phyloP scores from a whole-genome alignment of 1,140 invertebrate species.

The Zaprionus inermis region DNA sequence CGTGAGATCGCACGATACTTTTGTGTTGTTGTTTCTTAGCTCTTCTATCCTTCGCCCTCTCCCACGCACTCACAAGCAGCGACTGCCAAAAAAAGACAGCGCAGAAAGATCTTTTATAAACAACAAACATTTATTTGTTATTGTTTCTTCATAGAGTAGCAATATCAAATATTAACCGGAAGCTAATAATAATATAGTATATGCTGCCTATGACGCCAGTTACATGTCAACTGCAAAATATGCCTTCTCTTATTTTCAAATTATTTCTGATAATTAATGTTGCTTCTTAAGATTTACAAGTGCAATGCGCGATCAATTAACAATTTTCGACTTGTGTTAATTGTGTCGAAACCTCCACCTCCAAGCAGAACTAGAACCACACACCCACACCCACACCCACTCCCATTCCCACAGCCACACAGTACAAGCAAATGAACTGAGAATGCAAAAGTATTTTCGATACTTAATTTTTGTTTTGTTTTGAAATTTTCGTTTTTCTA shows the following conservation, averaged over 20 bases:
- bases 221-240: not conserved
- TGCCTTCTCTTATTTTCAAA: slow-evolving; percentile 23
- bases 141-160: slow-evolving; percentile 27
- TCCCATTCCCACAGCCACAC: slow-evolving; percentile 47
- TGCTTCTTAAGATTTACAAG: slow-evolving; percentile 43
- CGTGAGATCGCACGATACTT: slow-evolving; percentile 69
- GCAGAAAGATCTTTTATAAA: slow-evolving; percentile 49
- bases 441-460: slow-evolving; percentile 35
- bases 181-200: slow-evolving; percentile 2
- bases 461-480: slow-evolving; percentile 62
- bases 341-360: slow-evolving; percentile 37
- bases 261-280: slow-evolving; percentile 4
- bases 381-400: slow-evolving; percentile 43
- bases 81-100: slow-evolving; percentile 16
- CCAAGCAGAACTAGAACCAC: slow-evolving; percentile 27
- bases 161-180: slow-evolving; percentile 29
- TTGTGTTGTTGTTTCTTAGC: slow-evolving; percentile 46
- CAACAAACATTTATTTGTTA: slow-evolving; percentile 61
- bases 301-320: slow-evolving; percentile 71
- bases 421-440: slow-evolving; percentile 19
- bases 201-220: not conserved
- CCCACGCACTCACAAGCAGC: slow-evolving; percentile 31
- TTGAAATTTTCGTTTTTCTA: slow-evolving; percentile 67
- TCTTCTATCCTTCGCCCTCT: slow-evolving; percentile 14
- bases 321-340: slow-evolving; percentile 63